Conservation (phyloP, 2,113 vertebrate species). For the Gymnogyps californianus region DNA sequence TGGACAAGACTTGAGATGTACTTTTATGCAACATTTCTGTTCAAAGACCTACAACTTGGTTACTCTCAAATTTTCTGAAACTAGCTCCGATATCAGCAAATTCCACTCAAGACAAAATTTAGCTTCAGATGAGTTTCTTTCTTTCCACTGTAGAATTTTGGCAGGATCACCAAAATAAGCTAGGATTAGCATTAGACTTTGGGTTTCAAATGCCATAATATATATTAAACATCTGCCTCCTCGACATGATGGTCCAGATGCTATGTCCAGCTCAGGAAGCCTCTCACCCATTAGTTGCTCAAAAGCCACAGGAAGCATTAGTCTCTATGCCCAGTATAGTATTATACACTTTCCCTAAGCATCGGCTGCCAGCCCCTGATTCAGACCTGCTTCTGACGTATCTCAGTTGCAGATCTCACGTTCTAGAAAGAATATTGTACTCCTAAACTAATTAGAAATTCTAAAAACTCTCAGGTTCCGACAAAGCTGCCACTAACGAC, state of each 20-base stretch:
- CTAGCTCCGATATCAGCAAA: not conserved
- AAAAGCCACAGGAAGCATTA: not conserved
- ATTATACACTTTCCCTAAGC: not conserved
- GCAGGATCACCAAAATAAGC: not conserved
- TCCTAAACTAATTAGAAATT: not conserved
- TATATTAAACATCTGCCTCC: not conserved
- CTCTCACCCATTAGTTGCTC: not conserved
- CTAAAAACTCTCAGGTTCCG: not conserved
- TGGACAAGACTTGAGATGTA: not conserved
- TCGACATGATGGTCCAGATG: not conserved
- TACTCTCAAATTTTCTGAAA: not conserved
- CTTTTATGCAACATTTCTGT: not conserved
- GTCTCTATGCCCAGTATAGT: not conserved
- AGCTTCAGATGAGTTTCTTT: not conserved
- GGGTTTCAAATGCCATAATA: not conserved
- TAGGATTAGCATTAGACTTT: not conserved
- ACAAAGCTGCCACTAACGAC: not conserved
- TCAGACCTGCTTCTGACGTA: not conserved
- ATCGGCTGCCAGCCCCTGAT: not conserved
- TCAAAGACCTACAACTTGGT: not conserved
- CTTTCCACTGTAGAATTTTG: not conserved
- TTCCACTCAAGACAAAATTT: not conserved
- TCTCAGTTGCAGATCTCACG: not conserved
- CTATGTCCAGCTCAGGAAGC: not conserved
- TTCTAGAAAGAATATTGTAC: not conserved